Evolutionary conservation across 2,888 invertebrate species (phyloP).

Genomic region (Leptogaster cylindrica): DNA sequence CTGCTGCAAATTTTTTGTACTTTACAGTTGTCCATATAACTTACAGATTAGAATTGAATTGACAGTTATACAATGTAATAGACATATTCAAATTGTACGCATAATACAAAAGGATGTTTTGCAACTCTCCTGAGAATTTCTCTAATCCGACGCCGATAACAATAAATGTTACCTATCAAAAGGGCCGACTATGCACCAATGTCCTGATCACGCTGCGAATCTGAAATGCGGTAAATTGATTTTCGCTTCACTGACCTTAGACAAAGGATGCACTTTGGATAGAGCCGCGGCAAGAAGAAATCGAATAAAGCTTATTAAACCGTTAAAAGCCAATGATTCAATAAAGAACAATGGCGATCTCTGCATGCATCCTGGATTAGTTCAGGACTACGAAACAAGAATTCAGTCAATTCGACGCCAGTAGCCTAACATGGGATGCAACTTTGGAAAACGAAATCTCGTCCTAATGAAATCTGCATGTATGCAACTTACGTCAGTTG

Average conservation of each 20-base stretch:
- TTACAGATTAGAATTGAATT: no score
- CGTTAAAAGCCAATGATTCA: slow-evolving; percentile 62
- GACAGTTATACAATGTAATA: no score
- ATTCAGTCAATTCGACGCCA: slow-evolving; percentile 14
- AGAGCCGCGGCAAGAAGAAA: slow-evolving; percentile 49
- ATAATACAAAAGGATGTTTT: no score
- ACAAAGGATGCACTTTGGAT: slow-evolving; percentile 21
- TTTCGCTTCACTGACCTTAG: slow-evolving; percentile 13
- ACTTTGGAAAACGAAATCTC: slow-evolving; percentile 20
- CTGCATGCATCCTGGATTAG: slow-evolving; percentile 17
- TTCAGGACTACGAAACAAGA: neutral
- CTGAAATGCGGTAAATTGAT: neutral
- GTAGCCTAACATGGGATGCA: neutral
- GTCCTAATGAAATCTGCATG: slow-evolving; percentile 40
- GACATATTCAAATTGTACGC: no score
- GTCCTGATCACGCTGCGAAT: no score
- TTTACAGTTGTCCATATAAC: no score
- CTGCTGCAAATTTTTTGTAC: no score
- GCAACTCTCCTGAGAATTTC: no score
- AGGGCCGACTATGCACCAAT: no score
- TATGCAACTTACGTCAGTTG: slow-evolving; percentile 35
- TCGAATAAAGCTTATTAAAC: slow-evolving; percentile 63
- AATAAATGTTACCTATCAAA: no score
- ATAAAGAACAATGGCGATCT: slow-evolving; percentile 52
- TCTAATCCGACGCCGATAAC: no score